Percentiles rank a stretch among this genome's conserved stretches.
Evolutionary conservation across 2,888 invertebrate genomes (phyloP).

Genomic region (Megamerina dolium): DNA sequence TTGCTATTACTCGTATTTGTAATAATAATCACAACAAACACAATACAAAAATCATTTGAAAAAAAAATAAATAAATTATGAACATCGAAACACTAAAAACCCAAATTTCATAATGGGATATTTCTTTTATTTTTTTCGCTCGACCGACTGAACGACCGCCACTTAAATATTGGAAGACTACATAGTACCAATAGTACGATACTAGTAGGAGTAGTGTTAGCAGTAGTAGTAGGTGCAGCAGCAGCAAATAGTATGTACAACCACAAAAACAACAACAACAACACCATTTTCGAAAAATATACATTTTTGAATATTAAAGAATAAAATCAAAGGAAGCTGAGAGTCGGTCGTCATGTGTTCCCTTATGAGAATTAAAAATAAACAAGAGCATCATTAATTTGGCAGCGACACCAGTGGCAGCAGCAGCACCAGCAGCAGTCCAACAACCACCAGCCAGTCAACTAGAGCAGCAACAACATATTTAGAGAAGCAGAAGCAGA

Average conservation of each 20-base stretch:
- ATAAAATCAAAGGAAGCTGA: slow-evolving; percentile 4
- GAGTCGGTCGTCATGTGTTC: not conserved
- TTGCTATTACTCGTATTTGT: too few species aligned
- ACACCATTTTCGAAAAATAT: not conserved
- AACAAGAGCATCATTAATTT: slow-evolving; percentile 9
- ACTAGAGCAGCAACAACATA: slow-evolving; percentile 1
- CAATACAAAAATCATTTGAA: too few species aligned
- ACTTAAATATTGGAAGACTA: too few species aligned
- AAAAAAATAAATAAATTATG: too few species aligned
- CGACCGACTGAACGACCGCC: too few species aligned
- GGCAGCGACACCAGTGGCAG: not conserved
- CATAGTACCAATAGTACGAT: too few species aligned
- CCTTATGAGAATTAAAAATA: slow-evolving; percentile 3
- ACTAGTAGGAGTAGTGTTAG: too few species aligned
- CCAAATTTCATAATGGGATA: slow-evolving; percentile 8
- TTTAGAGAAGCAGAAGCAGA: not conserved
- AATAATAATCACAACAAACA: too few species aligned
- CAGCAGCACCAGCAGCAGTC: not conserved
- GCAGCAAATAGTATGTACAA: too few species aligned
- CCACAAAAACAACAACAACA: not conserved
- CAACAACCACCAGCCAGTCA: not conserved
- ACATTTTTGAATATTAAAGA: slow-evolving; percentile 9
- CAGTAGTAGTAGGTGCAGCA: too few species aligned
- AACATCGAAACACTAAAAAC: too few species aligned
- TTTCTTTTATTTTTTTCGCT: slow-evolving; percentile 11